Percentiles rank a stretch among this genome's conserved stretches.
phyloP scores from a whole-genome alignment of 2,113 vertebrate genomes.

The Pogonocichla stellata region DNA sequence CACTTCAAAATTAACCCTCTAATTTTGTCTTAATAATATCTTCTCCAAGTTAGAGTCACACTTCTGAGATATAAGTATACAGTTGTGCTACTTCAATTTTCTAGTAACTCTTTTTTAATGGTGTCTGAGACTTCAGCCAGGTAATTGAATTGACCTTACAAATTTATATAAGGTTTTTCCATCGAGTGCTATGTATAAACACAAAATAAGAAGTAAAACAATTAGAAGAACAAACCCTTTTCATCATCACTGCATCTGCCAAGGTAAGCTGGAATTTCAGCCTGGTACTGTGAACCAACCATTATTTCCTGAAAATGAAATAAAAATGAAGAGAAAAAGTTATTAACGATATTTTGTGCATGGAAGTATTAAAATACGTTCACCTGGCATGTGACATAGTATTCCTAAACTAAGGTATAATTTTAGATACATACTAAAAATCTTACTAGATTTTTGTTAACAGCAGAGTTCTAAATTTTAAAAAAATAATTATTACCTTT shows the following conservation, averaged over 20 bases:
- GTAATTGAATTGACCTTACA: background rate
- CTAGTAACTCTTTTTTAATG: background rate
- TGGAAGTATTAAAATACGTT: background rate
- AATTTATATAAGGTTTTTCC: background rate
- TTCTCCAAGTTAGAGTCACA: background rate
- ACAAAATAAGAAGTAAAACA: background rate
- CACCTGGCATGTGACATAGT: background rate
- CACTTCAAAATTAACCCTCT: background rate
- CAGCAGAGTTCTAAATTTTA: background rate
- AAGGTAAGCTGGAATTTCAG: background rate
- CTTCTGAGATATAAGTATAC: background rate
- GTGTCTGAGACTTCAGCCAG: background rate
- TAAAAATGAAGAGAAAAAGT: background rate
- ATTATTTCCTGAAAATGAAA: conserved; percentile 77
- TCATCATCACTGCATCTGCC: background rate
- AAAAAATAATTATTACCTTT: conserved; percentile 77
- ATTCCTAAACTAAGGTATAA: background rate
- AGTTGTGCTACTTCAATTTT: background rate
- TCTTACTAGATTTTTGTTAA: background rate
- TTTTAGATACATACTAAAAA: background rate
- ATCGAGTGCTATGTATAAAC: background rate
- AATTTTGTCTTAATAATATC: background rate
- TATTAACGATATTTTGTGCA: background rate
- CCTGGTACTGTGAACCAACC: background rate
- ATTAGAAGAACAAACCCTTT: background rate